phyloP scores from a whole-genome alignment of 1,140 invertebrate genomes.

The Heliconius hermathena region DNA sequence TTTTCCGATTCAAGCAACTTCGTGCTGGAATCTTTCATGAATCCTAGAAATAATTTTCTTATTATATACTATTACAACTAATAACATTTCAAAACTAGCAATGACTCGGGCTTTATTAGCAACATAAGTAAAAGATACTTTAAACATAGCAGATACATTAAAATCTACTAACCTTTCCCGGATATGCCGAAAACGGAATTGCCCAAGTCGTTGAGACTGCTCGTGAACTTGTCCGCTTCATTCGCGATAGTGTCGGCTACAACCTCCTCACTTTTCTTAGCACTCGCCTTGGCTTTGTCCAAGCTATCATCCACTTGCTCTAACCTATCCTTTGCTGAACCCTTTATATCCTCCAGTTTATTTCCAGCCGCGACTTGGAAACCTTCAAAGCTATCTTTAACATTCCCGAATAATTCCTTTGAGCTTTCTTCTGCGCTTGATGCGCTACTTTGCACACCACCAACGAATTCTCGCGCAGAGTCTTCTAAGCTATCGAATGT shows the following conservation, averaged over 20 bases:
- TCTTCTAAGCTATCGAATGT: slow-evolving; percentile 76
- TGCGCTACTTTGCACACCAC: slow-evolving; percentile 50
- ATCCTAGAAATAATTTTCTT: slow-evolving; percentile 51
- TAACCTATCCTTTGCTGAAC: slow-evolving; percentile 51
- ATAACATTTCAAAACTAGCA: background rate
- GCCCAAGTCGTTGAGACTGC: slow-evolving; percentile 71
- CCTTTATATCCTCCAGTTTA: slow-evolving; percentile 69
- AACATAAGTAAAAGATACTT: slow-evolving; percentile 19
- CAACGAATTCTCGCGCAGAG: slow-evolving; percentile 58
- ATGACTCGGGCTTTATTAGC: slow-evolving; percentile 15
- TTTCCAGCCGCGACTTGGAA: slow-evolving; percentile 73
- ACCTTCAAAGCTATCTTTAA: slow-evolving; percentile 66
- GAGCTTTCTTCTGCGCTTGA: slow-evolving; percentile 50
- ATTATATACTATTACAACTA: slow-evolving; percentile 17
- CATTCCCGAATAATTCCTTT: slow-evolving; percentile 63
- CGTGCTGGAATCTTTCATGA: slow-evolving; percentile 74
- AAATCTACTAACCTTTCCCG: slow-evolving; percentile 62
- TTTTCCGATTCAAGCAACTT: slow-evolving; percentile 76
- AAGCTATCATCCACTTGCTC: slow-evolving; percentile 57
- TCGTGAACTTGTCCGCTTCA: slow-evolving; percentile 68
- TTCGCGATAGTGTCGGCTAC: slow-evolving; percentile 50
- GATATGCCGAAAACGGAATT: slow-evolving; percentile 71
- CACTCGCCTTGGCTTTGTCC: slow-evolving; percentile 47
- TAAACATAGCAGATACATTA: background rate
- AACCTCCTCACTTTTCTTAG: slow-evolving; percentile 48